Evolutionary conservation across 2,113 vertebrate species (phyloP).

Genomic region (Chroicocephalus ridibundus): DNA sequence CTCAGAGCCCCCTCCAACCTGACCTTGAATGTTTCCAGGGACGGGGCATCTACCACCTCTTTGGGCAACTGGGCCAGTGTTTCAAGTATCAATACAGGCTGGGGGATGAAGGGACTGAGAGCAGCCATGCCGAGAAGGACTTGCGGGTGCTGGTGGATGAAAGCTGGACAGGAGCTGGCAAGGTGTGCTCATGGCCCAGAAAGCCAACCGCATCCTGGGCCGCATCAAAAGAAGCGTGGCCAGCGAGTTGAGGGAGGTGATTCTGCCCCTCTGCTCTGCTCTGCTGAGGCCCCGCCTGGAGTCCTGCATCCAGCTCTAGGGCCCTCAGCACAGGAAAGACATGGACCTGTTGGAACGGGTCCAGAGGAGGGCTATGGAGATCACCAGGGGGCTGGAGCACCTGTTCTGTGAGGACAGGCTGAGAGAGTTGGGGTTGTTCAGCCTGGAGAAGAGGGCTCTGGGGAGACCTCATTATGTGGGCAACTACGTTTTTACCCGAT

Average conservation of each 20-base stretch:
- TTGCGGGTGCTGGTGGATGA: neutral
- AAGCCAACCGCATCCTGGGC: neutral
- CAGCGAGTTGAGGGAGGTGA: neutral
- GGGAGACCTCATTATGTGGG: neutral
- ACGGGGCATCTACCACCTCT: neutral
- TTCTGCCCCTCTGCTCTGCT: neutral
- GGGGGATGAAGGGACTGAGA: neutral
- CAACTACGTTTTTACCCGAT: neutral
- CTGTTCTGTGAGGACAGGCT: neutral
- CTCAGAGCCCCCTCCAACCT: neutral
- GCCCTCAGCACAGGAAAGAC: too few species aligned
- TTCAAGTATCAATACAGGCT: neutral
- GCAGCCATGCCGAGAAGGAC: neutral
- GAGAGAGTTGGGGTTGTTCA: neutral
- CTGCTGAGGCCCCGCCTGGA: neutral
- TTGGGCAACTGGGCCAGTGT: neutral
- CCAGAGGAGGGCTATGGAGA: neutral
- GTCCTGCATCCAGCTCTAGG: neutral
- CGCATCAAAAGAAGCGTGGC: neutral
- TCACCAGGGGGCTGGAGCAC: too few species aligned
- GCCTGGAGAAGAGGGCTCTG: neutral
- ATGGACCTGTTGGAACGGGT: accelerated
- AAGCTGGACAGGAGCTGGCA: neutral
- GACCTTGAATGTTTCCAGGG: neutral
- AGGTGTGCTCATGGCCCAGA: neutral